A percentile compares a stretch with the other conserved stretches of the same genome.
These are phyloP conservation scores for Atherinosoma microstoma DNA, from an alignment of 2,797 vertebrate genomes.

Conservation along the genomic window DNA sequence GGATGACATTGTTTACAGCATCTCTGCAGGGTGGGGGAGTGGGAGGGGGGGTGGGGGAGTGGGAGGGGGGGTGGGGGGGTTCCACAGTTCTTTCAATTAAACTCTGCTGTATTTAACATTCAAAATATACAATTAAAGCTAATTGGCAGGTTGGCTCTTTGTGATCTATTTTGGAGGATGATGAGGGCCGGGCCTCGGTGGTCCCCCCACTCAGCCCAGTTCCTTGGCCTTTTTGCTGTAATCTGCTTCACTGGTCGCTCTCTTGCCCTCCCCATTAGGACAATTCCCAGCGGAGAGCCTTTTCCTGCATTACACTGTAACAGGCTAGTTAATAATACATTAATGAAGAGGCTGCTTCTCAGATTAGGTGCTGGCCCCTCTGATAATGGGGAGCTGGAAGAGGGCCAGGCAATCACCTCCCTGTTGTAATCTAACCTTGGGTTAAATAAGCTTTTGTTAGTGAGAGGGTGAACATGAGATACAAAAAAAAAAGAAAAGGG, in stretches of 20 bases:
- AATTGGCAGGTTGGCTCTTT: slow-evolving; percentile 67
- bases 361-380: slow-evolving; percentile 89
- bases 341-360: slow-evolving; percentile 91
- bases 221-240: slow-evolving; percentile 62
- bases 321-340: slow-evolving; percentile 94
- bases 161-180: slow-evolving; percentile 56
- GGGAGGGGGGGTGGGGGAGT: too few species aligned
- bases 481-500: not conserved
- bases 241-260: slow-evolving; percentile 64
- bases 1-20: slow-evolving; percentile 42
- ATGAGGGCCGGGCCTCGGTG: slow-evolving; percentile 55
- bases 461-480: slow-evolving; percentile 35
- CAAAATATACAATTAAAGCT: slow-evolving; percentile 74
- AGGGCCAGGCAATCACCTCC: slow-evolving; percentile 87
- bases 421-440: slow-evolving; percentile 87
- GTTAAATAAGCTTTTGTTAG: slow-evolving; percentile 86
- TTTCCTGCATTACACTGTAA: slow-evolving; percentile 88
- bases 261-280: slow-evolving; percentile 82
- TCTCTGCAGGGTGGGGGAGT: slow-evolving; percentile 1
- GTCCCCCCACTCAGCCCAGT: slow-evolving; percentile 52
- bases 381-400: slow-evolving; percentile 91
- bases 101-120: slow-evolving; percentile 68
- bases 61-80: not conserved
- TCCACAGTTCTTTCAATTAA: slow-evolving; percentile 66
- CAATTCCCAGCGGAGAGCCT: slow-evolving; percentile 85